These are phyloP conservation scores for Drosophila planitibia DNA, from an alignment of 2,888 invertebrate genomes.

Conservation along the genomic window DNA sequence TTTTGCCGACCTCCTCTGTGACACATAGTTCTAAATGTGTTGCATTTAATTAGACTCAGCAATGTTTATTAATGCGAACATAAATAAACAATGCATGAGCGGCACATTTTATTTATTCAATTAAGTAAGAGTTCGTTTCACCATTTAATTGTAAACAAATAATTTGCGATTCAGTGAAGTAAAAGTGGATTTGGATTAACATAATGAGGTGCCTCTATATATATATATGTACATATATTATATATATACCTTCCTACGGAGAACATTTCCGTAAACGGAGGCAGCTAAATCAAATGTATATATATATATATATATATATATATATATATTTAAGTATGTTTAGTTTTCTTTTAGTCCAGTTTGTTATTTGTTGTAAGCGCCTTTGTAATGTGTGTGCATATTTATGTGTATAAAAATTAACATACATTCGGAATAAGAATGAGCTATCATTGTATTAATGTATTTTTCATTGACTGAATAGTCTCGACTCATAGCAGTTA, in stretches of 20 bases:
- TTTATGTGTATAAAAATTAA: neutral
- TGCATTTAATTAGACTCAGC: slow-evolving; percentile 8
- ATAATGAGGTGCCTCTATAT: neutral
- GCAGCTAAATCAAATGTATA: neutral
- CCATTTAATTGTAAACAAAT: neutral
- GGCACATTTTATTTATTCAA: slow-evolving; percentile 9
- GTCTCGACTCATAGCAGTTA: slow-evolving; percentile 5
- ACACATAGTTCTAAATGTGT: neutral
- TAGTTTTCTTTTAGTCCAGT: neutral
- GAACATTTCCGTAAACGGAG: neutral
- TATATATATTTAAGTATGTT: neutral
- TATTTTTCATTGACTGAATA: slow-evolving; percentile 4
- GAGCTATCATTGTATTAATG: slow-evolving; percentile 17
- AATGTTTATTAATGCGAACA: neutral
- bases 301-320: neutral
- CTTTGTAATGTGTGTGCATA: neutral
- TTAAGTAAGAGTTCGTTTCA: neutral
- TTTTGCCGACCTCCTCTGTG: slow-evolving; percentile 2
- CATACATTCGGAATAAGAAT: slow-evolving; percentile 9
- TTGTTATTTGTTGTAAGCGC: neutral
- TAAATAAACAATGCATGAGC: neutral
- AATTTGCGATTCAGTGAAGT: neutral
- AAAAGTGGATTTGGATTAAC: neutral
- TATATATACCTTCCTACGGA: neutral
- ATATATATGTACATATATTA: neutral